phyloP scores from a whole-genome alignment of 1,140 invertebrate genomes.

The Bombus pascuorum region DNA sequence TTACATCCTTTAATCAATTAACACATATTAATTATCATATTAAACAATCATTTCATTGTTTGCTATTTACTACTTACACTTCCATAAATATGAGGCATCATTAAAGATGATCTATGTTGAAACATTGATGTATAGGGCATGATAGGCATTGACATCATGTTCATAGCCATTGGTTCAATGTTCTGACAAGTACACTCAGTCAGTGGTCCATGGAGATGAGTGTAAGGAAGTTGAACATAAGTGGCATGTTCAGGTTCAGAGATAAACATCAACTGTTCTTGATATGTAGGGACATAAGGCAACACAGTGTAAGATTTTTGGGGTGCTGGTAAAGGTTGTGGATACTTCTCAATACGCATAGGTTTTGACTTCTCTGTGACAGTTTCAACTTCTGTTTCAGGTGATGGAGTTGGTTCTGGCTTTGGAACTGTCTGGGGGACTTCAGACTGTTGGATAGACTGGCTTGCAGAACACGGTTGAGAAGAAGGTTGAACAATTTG shows the following conservation, averaged over 20 bases:
- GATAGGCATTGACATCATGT: not conserved
- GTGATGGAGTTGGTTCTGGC: not conserved
- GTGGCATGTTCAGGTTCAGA: not conserved
- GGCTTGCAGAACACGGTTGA: not conserved
- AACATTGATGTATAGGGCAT: not conserved
- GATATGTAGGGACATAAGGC: not conserved
- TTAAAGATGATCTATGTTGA: not conserved
- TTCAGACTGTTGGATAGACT: not conserved
- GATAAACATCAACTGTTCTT: not conserved
- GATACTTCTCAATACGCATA: not conserved
- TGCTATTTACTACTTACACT: not conserved
- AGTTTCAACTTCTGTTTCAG: not conserved
- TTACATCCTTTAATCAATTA: not conserved
- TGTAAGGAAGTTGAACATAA: not conserved
- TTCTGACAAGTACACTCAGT: conserved; percentile 6
- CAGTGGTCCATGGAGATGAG: not conserved
- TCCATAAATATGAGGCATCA: not conserved
- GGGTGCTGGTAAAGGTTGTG: not conserved
- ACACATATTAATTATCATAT: not conserved
- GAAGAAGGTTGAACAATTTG: conserved; percentile 19
- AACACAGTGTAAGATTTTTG: not conserved
- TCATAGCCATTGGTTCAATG: not conserved
- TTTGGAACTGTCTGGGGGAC: not conserved
- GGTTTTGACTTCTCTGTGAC: not conserved
- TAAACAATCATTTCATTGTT: not conserved